These are phyloP conservation scores for Torymus aiolomorphi DNA, from an alignment of 2,888 invertebrate species.

Conservation along the genomic window DNA sequence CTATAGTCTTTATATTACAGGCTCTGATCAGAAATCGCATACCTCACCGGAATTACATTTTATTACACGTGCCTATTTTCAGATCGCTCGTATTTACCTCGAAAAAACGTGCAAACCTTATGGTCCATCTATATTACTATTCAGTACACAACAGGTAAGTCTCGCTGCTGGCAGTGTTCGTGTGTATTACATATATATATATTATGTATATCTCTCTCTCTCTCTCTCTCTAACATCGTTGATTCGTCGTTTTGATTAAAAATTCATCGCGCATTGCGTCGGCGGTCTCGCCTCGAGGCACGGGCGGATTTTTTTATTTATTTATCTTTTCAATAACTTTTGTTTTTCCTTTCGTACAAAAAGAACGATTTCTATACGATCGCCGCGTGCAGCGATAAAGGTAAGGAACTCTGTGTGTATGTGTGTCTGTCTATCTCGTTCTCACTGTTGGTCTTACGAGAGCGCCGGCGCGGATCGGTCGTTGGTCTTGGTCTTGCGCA, in stretches of 20 bases:
- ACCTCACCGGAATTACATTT: no score
- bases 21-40: no score
- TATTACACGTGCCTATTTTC: no score
- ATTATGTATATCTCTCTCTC: background rate
- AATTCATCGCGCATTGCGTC: background rate
- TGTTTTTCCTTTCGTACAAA: background rate
- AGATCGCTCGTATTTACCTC: background rate
- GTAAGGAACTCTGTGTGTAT: conserved; percentile 27
- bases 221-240: background rate
- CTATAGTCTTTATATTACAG: background rate
- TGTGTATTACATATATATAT: no score
- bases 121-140: background rate
- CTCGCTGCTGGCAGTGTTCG: conserved; percentile 10
- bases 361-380: no score
- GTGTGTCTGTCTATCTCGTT: background rate
- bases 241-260: background rate
- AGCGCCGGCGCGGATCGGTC: conserved; percentile 88
- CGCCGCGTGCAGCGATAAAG: conserved; percentile 46
- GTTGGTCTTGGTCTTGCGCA: conserved; percentile 90
- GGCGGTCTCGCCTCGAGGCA: conserved; percentile 30
- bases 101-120: conserved; percentile 4
- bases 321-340: background rate
- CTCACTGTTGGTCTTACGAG: conserved; percentile 65
- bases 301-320: conserved; percentile 26
- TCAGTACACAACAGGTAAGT: background rate